These are phyloP conservation scores for Limnodromus scolopaceus DNA, from an alignment of 2,797 vertebrate genomes.

Conservation along the genomic window DNA sequence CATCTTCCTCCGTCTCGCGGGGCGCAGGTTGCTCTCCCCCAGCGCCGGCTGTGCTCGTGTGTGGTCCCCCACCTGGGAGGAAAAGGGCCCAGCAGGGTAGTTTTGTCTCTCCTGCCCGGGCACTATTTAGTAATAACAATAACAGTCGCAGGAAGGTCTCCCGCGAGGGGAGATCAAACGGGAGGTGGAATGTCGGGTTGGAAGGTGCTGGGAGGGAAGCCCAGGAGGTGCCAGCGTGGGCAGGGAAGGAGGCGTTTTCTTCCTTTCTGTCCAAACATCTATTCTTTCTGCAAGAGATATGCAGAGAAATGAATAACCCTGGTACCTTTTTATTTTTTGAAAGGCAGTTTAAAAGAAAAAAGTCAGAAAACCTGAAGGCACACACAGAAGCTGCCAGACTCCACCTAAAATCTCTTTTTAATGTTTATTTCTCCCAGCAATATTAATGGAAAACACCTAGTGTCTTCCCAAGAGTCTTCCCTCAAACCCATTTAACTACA, in stretches of 20 bases:
- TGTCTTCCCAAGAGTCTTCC: neutral
- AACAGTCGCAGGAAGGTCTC: neutral
- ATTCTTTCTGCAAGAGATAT: neutral
- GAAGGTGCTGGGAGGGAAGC: neutral
- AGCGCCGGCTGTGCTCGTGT: neutral
- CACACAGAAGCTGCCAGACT: neutral
- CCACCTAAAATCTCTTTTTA: neutral
- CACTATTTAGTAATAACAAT: neutral
- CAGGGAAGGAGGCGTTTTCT: neutral
- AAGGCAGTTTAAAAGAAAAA: neutral
- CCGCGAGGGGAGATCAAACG: neutral
- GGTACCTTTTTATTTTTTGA: neutral
- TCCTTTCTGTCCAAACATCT: neutral
- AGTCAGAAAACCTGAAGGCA: neutral
- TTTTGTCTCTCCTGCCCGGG: neutral
- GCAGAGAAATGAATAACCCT: neutral
- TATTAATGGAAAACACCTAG: rapidly evolving
- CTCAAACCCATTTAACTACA: neutral
- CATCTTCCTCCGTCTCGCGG: rapidly evolving
- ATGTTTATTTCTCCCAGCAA: neutral
- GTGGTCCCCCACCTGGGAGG: constrained; percentile 53
- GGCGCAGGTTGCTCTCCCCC: neutral
- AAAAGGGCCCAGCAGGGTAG: neutral
- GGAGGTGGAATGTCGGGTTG: neutral
- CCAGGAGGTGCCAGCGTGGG: neutral